Base-by-base conservation (phyloP, 2,113 vertebrate species). In the Gallinago jamesoni region DNA sequence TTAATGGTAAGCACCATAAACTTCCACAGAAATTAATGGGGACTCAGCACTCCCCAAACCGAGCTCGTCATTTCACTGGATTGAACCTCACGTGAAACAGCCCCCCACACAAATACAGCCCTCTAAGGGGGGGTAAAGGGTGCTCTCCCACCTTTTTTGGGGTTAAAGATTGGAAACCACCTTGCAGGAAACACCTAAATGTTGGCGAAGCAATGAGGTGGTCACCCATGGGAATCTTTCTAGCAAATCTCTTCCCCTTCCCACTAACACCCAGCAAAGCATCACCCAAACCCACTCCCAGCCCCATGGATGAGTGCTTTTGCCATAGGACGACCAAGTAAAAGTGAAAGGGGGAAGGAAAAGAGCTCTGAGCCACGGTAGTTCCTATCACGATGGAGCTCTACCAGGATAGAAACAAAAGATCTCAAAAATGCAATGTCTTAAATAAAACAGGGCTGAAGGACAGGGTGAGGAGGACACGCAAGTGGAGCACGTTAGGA, bases 401-500 rank as follows among this genome's bases (percentile, higher is more conserved):
- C 53, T 16, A 55, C 28, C 2, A 1, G 6, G 15, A 12, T 7
- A 41, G 30, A 30, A 55, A 47, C 23, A 39, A 25, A 22, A 67
- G 23, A 28, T 14, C 43, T 66, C 50, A 28, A 21, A 28, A 4
- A 28, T 9, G 14, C 0, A 0, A 22, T 8, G 20, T 17, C 33
- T 53, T 39, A 21, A 47, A 56, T 9, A 35, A 64, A 43, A 39
- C 2, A 5, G 23, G 27, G 43, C 63, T 28, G 57, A 66, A 83
- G 33, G 22, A 25, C 2, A 8, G 31, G 19, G 16, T 18, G 33
- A 73, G 52, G 67, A 47, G 67, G 60, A 47, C 31, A n/a, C 0
- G 0, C 3, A 9, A 30, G 33, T 1, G 35, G 25, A 43, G 53
- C 37, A 19, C 2, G 1, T 9, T 5, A 31, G 45, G 20, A 20